Evolutionary conservation across 2,797 vertebrate genomes (phyloP).

Genomic region (Squalus acanthias): DNA sequence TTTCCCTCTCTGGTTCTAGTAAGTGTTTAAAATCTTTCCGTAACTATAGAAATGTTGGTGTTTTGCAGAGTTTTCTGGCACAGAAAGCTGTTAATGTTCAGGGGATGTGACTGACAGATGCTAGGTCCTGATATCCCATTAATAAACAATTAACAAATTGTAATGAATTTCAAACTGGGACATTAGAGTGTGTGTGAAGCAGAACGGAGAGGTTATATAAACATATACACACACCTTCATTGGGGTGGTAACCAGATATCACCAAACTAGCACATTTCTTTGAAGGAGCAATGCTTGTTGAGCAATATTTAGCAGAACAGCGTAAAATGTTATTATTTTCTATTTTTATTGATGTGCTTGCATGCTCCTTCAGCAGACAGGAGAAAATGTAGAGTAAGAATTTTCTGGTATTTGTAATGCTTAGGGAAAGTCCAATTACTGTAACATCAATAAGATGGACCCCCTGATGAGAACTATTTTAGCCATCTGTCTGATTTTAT

Average conservation of each 20-base stretch:
- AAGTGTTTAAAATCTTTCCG: not conserved
- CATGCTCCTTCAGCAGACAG: not conserved
- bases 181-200: not conserved
- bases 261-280: not conserved
- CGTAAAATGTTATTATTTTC: not conserved
- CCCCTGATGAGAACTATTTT: too few relatives aligned
- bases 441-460: too few relatives aligned
- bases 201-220: not conserved
- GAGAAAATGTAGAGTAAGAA: too few relatives aligned
- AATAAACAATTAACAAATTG: not conserved
- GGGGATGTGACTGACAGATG: not conserved
- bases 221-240: not conserved
- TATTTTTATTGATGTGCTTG: not conserved
- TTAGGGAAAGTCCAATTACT: too few relatives aligned
- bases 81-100: not conserved
- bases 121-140: not conserved
- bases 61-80: not conserved
- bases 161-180: slow-evolving; percentile 9
- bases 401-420: too few relatives aligned
- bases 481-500: too few relatives aligned
- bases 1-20: not conserved
- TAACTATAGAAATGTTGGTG: not conserved
- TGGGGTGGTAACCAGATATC: not conserved
- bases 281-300: not conserved
- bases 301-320: not conserved